Base-by-base conservation (phyloP, 2,113 vertebrate species). In the Hippolais icterina region DNA sequence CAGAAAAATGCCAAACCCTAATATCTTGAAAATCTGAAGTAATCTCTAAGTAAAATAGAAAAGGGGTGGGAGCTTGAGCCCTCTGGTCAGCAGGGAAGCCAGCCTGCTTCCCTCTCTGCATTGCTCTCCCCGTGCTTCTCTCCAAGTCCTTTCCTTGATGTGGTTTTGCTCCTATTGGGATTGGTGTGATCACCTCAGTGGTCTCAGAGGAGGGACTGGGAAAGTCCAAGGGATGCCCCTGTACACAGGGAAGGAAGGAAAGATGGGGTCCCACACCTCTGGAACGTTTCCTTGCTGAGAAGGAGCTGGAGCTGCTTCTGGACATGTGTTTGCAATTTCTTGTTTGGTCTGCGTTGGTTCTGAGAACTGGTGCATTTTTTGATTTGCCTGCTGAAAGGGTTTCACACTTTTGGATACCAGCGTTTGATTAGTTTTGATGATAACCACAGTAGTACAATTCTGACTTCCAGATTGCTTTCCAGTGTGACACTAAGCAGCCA, bases 261-360 rank as follows among this genome's bases (percentile, higher is more conserved):
- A 4, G 64, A 56, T 1, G 52, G 47, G 54, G 28, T 63, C 69
- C 68, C 50, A 42, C 1, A 18, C 53, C 68, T 84, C 56, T 23
- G 87, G 64, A 70, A n/a, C 12, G 0, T 44, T 94, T 90, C 72
- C 85, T 85, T 46, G 21, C 57, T 0, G 7, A 27, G 69, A 87
- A 9, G 56, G 87, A 52, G 47, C 82, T 53, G 83, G 60, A 83
- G 91, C 59, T 3, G 28, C 49, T 80, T 92, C 70, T 92, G 78
- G 70, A 92, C 94, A 95, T 95, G 87, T 96, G 95, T 92, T 97
- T 94, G 96, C 21, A 89, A 95, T 97, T 95, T 93, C 61, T 90
- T 69, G 74, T 93, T 94, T 87, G 89, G 80, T 94, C 94, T 95
- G 87, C 7, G 20, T 37, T 3, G 15, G 90, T 89, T 95, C 83